These are phyloP conservation scores for Cheilinus undulatus DNA, from an alignment of 2,113 vertebrate genomes.

Conservation along the genomic window DNA sequence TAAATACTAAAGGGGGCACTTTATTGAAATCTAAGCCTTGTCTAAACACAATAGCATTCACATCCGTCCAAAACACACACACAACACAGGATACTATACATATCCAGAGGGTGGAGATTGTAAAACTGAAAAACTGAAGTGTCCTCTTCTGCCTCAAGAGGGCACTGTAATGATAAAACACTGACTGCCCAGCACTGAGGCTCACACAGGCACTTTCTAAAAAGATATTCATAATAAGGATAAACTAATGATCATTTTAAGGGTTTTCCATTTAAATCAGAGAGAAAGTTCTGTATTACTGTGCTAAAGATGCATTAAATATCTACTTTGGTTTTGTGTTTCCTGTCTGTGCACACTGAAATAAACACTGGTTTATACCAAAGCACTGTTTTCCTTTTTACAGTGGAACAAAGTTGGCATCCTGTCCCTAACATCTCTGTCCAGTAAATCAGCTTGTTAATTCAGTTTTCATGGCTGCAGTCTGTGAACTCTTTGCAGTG, in stretches of 20 bases:
- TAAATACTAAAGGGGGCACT: conserved; percentile 77
- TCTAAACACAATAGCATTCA: conserved; percentile 73
- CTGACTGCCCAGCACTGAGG: conserved; percentile 36
- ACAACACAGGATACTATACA: conserved; percentile 55
- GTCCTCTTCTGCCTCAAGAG: conserved; percentile 64
- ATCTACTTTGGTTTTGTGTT: neutral
- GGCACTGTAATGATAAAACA: conserved; percentile 58
- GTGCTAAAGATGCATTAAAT: neutral
- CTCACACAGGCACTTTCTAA: conserved; percentile 44
- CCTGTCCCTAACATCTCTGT: conserved; percentile 46
- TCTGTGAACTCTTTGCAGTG: conserved; percentile 72
- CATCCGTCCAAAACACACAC: conserved; percentile 44
- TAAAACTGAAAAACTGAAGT: conserved; percentile 38
- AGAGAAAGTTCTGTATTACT: neutral
- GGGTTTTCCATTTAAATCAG: conserved; percentile 20
- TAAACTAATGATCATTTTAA: conserved; percentile 19
- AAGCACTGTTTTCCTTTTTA: conserved; percentile 17
- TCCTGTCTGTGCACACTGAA: conserved; percentile 6
- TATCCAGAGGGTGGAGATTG: conserved; percentile 64
- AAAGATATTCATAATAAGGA: conserved; percentile 46
- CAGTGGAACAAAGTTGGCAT: conserved; percentile 45
- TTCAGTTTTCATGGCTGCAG: conserved; percentile 78
- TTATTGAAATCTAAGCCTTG: conserved; percentile 78
- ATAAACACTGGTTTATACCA: conserved; percentile 5
- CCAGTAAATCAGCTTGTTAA: conserved; percentile 79